phyloP scores from a whole-genome alignment of 2,888 invertebrate species.

The Baronia brevicornis region DNA sequence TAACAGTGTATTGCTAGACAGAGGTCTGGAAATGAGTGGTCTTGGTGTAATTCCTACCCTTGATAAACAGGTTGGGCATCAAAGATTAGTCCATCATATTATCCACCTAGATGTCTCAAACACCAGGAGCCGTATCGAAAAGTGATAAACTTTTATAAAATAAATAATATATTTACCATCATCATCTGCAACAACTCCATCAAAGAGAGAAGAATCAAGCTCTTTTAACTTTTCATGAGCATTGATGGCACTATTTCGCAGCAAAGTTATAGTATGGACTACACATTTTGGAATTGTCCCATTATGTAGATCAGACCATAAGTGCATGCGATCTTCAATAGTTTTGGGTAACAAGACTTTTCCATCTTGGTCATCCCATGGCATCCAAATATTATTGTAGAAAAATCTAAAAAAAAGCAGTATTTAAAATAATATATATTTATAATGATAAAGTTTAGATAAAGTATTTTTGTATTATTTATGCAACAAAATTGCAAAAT shows the following conservation, averaged over 20 bases:
- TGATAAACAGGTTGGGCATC: no score
- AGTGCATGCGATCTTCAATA: conserved; percentile 62
- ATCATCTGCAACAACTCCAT: conserved; percentile 54
- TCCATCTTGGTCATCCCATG: conserved; percentile 81
- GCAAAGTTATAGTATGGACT: conserved; percentile 42
- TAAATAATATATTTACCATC: conserved; percentile 41
- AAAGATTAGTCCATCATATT: no score
- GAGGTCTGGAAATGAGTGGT: no score
- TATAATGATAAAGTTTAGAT: no score
- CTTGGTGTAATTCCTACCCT: no score
- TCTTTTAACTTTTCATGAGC: conserved; percentile 53
- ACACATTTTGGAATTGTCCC: conserved; percentile 53
- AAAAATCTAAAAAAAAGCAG: conserved; percentile 66
- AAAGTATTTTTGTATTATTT: no score
- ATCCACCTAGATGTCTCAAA: no score
- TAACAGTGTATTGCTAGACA: no score
- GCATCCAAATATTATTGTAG: conserved; percentile 80
- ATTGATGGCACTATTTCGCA: conserved; percentile 57
- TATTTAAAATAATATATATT: not conserved
- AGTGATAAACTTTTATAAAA: no score
- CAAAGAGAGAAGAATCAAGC: conserved; percentile 57
- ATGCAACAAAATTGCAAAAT: no score
- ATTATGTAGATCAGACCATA: conserved; percentile 61
- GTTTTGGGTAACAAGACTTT: conserved; percentile 68
- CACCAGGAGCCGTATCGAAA: no score